phyloP scores from a whole-genome alignment of 2,797 vertebrate genomes.

The Rhinichthys osculus region DNA sequence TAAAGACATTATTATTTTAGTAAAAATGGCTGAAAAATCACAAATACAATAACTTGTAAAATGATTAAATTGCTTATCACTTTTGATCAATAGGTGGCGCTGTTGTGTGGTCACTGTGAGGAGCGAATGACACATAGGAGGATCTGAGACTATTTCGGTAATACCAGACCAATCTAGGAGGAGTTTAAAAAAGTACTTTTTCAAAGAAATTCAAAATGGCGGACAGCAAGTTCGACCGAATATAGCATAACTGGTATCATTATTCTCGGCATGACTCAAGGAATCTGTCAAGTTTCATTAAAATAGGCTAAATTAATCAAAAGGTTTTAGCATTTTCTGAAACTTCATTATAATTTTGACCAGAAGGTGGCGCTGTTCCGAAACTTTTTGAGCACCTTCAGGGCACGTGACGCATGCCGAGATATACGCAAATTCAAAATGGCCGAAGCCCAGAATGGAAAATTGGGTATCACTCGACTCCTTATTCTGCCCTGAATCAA shows the following conservation, averaged over 20 bases:
- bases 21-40: neutral
- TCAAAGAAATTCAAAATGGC: neutral
- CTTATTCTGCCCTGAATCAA: no score
- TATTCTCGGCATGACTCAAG: neutral
- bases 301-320: neutral
- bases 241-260: neutral
- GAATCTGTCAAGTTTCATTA: neutral
- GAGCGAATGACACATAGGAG: neutral
- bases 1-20: neutral
- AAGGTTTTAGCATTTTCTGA: neutral
- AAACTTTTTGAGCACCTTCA: neutral
- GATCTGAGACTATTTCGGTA: neutral
- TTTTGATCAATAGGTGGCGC: neutral
- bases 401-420: no score
- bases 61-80: neutral
- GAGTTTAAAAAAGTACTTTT: neutral
- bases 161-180: neutral
- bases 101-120: neutral
- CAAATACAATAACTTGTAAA: neutral
- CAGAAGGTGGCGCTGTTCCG: neutral
- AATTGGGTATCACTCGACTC: no score
- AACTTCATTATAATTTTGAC: neutral
- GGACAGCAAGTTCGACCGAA: neutral
- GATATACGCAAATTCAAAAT: no score
- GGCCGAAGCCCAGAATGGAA: no score